A percentile compares a stretch with the other conserved stretches of the same genome.
Evolutionary conservation across 30 jellyfish, hydroid and myxozoan species (phyloP).

Genomic region (Chrysaora quinquecirrha): DNA sequence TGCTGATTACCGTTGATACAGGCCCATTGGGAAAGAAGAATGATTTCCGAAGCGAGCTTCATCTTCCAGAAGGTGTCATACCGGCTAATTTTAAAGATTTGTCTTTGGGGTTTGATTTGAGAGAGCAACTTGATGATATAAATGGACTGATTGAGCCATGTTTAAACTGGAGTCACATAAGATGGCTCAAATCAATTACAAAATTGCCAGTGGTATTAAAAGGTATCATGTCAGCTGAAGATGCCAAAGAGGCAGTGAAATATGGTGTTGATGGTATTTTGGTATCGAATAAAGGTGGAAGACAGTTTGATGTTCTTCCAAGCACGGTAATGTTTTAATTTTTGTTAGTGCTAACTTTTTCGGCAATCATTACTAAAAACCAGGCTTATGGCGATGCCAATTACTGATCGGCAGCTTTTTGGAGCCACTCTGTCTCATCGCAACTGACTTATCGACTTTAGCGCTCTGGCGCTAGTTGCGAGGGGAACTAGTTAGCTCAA

Average conservation of each 20-base stretch:
- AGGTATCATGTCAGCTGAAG: constrained; percentile 76
- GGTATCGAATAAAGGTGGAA: constrained; percentile 93
- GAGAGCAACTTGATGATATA: background rate
- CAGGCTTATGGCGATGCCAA: too few species aligned
- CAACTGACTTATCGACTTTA: too few species aligned
- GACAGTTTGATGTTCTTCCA: constrained; percentile 86
- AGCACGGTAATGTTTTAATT: too few species aligned
- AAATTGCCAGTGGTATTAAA: constrained; percentile 83
- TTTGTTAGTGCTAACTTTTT: too few species aligned
- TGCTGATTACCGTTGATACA: constrained; percentile 91
- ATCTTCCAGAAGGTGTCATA: constrained; percentile 30
- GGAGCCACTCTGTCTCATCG: too few species aligned
- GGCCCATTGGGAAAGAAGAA: constrained; percentile 40
- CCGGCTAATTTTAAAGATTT: constrained; percentile 47
- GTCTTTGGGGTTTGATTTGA: background rate
- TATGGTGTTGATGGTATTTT: constrained; percentile 85
- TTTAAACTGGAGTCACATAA: constrained; percentile 59
- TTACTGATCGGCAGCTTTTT: too few species aligned
- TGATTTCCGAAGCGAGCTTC: constrained; percentile 44
- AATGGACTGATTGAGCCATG: constrained; percentile 38
- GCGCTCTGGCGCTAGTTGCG: too few species aligned
- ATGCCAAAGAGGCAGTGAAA: constrained; percentile 72
- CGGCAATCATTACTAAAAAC: too few species aligned
- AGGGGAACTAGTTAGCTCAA: too few species aligned
- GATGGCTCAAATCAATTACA: constrained; percentile 76